phyloP scores from a whole-genome alignment of 2,888 invertebrate species.

The Pachycephus smyrnensis region DNA sequence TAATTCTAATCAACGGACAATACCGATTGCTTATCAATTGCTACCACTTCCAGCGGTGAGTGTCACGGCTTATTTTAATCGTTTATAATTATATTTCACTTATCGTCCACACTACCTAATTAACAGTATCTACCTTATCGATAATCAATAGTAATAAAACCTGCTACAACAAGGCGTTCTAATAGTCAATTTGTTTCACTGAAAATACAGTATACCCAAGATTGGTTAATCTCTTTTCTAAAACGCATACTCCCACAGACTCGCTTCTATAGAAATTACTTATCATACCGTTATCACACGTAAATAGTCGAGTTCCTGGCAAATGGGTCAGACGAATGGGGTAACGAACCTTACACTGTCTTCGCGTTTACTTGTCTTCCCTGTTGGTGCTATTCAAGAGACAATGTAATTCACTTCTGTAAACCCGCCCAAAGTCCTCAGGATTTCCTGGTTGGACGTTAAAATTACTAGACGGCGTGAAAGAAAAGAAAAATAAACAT shows the following conservation, averaged over 20 bases:
- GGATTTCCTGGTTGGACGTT: neutral
- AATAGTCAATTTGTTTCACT: neutral
- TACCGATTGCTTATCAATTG: neutral
- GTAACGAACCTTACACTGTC: constrained; percentile 29
- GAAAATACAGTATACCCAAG: neutral
- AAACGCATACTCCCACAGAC: neutral
- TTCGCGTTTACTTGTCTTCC: constrained; percentile 9
- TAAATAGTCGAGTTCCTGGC: constrained; percentile 33
- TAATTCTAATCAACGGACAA: neutral
- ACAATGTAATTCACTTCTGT: too few relatives aligned
- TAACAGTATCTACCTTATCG: neutral
- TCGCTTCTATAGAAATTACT: constrained; percentile 2
- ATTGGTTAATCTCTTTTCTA: neutral
- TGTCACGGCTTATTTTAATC: neutral
- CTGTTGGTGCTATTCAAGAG: neutral
- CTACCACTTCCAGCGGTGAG: neutral
- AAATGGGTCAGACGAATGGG: constrained; percentile 41
- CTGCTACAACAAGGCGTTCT: neutral
- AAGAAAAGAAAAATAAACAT: neutral
- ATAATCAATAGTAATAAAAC: neutral
- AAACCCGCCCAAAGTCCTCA: too few relatives aligned
- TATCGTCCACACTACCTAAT: neutral
- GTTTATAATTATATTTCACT: neutral
- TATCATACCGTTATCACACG: constrained; percentile 27
- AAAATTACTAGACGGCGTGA: neutral